Evolutionary conservation across 2,797 vertebrate species (phyloP).

Genomic region (Silurus lanzhouensis): DNA sequence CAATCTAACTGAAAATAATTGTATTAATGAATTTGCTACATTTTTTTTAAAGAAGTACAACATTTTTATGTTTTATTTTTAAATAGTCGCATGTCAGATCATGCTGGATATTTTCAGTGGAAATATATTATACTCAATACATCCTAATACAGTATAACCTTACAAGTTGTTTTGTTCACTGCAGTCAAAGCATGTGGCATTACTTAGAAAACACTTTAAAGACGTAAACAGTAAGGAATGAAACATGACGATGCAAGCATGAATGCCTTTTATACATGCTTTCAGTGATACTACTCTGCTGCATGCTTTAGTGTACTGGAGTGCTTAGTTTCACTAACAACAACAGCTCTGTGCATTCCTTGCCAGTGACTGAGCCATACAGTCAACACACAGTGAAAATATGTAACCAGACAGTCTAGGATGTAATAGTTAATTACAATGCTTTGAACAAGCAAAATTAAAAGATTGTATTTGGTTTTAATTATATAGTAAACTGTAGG

Average conservation of each 20-base stretch:
- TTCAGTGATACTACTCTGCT: slow-evolving; percentile 17
- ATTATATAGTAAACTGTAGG: background rate
- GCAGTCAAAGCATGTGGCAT: no score
- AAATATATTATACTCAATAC: background rate
- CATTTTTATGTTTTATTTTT: background rate
- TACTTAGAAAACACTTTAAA: background rate
- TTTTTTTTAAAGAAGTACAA: background rate
- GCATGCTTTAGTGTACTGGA: slow-evolving; percentile 25
- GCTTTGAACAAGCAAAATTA: background rate
- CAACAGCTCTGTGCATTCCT: slow-evolving; percentile 37
- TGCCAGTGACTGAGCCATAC: slow-evolving; percentile 38
- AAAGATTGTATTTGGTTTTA: background rate
- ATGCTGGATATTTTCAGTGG: background rate
- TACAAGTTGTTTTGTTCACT: slow-evolving; percentile 42
- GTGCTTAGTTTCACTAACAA: slow-evolving; percentile 3
- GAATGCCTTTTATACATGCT: background rate
- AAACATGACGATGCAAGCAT: background rate
- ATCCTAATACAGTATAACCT: background rate
- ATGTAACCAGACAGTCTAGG: slow-evolving; percentile 21
- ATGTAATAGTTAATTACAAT: background rate
- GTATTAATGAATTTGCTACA: background rate
- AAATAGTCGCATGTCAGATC: background rate
- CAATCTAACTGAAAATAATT: background rate
- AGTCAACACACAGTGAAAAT: slow-evolving; percentile 14
- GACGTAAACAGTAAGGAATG: background rate